These are phyloP conservation scores for Odontocerum albicorne DNA, from an alignment of 2,888 invertebrate species.

Conservation along the genomic window DNA sequence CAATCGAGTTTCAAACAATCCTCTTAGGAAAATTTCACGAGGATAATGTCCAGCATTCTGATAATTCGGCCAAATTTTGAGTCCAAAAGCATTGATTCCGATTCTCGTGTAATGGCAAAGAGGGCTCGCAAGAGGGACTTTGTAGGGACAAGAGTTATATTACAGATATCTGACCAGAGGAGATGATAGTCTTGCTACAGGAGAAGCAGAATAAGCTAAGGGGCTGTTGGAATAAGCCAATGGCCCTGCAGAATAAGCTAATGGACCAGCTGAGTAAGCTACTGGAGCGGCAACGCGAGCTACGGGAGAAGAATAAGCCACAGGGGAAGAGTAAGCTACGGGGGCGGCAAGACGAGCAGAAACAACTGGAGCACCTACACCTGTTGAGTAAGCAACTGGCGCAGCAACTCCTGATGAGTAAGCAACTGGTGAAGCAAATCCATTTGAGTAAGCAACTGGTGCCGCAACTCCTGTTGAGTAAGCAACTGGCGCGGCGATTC, in stretches of 20 bases:
- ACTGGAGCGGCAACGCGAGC: conserved; percentile 24
- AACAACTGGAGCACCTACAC: conserved; percentile 14
- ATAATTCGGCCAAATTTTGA: no score
- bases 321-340: conserved; percentile 21
- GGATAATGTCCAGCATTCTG: no score
- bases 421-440: conserved; percentile 27
- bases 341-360: conserved; percentile 21
- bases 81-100: no score
- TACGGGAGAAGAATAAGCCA: conserved; percentile 17
- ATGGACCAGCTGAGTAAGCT: conserved; percentile 21
- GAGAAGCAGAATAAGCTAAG: conserved; percentile 25
- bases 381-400: conserved; percentile 19
- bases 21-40: no score
- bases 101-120: conserved; percentile 24
- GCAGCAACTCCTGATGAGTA: conserved; percentile 20
- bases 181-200: conserved; percentile 19
- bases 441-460: conserved; percentile 1
- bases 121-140: no score
- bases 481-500: conserved; percentile 22
- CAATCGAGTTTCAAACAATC: no score
- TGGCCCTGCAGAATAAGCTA: conserved; percentile 17
- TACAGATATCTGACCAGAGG: conserved; percentile 4
- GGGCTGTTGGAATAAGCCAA: conserved; percentile 18
- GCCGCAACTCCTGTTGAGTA: conserved; percentile 33
- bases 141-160: no score